Base-by-base conservation (phyloP, 53 echinoderm and acorn worm genomes). In the Temnopleurus reevesii region DNA sequence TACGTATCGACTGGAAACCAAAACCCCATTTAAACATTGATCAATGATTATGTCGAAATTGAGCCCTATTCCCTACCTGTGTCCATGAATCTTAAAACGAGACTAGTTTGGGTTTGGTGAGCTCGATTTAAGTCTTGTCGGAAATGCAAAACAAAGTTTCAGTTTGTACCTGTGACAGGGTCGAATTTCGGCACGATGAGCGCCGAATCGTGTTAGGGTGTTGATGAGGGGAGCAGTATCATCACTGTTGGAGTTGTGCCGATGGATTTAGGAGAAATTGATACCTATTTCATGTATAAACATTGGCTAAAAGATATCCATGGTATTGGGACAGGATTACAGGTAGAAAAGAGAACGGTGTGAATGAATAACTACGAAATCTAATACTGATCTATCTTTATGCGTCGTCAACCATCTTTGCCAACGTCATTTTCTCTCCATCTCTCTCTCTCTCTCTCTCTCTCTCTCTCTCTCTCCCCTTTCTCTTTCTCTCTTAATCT, bases 201-300 rank as follows among this genome's bases (percentile, higher is more conserved):
- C 49, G 46, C 15, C 19, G 29, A 19, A 47, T 41, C 49, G 79
- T 79, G 79, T 26, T 47, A 34, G 49, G 79, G 79, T 49, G 46
- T 79, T 47, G 45, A 60, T 59, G 60, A 59, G 59, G 85, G 17
- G 27, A 71, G 71, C 49, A 1, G 34, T 83, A 36, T 55, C 38
- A 36, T 83, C 51, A 83, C 83, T 36, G 30, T 55, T 3, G 30
- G 83, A 55, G 55, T 51, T 51, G 56, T 56, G n/a, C 41, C 41
- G 38, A 10, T n/a, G 41, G 71, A 79, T 79, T 44, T 60, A 0
- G 45, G 33, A 44, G 85, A 85, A 59, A 85, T 15, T 59, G 85
- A 85, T 85, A 85, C 85, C 59, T 26, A 59, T 85, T 85, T 60
- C 85, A 85, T 85, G 85, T 85, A 85, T 85, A 85, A 85, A 85